These are phyloP conservation scores for Orchesellides sinensis DNA, from an alignment of 2,888 invertebrate genomes.

Conservation along the genomic window DNA sequence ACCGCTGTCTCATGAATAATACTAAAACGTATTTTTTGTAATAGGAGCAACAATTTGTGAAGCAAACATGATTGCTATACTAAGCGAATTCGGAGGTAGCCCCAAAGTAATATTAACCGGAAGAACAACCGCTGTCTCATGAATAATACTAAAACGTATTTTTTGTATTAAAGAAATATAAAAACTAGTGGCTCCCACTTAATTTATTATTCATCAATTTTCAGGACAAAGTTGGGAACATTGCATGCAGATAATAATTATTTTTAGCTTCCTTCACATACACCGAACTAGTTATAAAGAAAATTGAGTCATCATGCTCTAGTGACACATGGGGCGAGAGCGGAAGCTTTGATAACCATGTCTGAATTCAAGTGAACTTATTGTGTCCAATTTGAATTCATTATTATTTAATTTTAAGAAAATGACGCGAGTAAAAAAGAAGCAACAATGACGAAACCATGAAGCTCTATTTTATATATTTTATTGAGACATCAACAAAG, in stretches of 20 bases:
- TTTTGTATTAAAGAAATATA: too few relatives aligned
- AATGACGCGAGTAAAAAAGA: constrained; percentile 20
- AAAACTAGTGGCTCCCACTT: not conserved
- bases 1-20: constrained; percentile 25
- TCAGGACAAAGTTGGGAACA: not conserved
- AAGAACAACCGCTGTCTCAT: constrained; percentile 52
- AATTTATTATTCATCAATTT: not conserved
- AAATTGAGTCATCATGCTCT: constrained; percentile 41
- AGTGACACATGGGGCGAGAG: constrained; percentile 63
- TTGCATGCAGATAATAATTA: constrained; percentile 44
- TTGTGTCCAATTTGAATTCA: constrained; percentile 45
- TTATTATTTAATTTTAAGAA: constrained; percentile 40
- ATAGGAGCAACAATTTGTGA: too few relatives aligned
- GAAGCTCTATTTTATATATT: constrained; percentile 29
- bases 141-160: not conserved
- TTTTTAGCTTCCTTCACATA: not conserved
- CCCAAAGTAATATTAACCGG: constrained; percentile 6
- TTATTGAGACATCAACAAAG: constrained; percentile 56
- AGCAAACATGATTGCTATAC: too few relatives aligned
- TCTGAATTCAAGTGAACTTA: constrained; percentile 16
- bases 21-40: too few relatives aligned
- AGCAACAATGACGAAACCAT: constrained; percentile 60
- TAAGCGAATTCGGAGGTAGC: not conserved
- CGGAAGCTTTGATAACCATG: constrained; percentile 55
- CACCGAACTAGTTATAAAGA: constrained; percentile 9